These are phyloP conservation scores for Meles meles DNA, from an alignment of 2,113 vertebrate genomes.

Conservation along the genomic window DNA sequence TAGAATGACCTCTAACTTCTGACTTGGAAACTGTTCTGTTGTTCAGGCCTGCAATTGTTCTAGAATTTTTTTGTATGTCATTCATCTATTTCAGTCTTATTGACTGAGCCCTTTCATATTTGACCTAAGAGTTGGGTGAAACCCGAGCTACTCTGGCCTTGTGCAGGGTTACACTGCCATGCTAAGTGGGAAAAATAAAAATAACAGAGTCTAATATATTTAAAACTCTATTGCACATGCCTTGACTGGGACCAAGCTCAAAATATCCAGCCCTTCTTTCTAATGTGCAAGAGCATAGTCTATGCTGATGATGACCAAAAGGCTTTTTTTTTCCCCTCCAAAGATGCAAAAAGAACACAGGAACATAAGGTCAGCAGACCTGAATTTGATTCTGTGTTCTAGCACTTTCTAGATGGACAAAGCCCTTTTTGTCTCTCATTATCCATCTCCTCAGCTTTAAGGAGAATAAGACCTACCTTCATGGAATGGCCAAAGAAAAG, in stretches of 20 bases:
- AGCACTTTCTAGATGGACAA: neutral
- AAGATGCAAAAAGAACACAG: neutral
- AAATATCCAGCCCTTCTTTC: neutral
- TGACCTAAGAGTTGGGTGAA: conserved; percentile 11
- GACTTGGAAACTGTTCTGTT: conserved; percentile 8
- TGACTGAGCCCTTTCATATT: conserved; percentile 32
- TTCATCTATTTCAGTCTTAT: conserved; percentile 47
- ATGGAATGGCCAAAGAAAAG: neutral
- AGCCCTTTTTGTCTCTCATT: conserved; percentile 33
- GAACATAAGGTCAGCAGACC: neutral
- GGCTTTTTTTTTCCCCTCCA: neutral
- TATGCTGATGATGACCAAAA: neutral
- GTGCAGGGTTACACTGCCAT: neutral
- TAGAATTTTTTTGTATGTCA: neutral
- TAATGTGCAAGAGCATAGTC: neutral
- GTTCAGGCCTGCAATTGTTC: neutral
- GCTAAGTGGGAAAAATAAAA: conserved; percentile 23
- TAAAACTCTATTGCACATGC: neutral
- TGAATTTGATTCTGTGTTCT: neutral
- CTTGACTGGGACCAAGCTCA: neutral
- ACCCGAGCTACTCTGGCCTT: neutral
- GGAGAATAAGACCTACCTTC: neutral
- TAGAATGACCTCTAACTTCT: conserved; percentile 38
- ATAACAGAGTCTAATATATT: neutral
- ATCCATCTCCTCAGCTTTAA: neutral